Conservation (phyloP, 2,113 vertebrate genomes). For the Boulengeromyrus knoepffleri region DNA sequence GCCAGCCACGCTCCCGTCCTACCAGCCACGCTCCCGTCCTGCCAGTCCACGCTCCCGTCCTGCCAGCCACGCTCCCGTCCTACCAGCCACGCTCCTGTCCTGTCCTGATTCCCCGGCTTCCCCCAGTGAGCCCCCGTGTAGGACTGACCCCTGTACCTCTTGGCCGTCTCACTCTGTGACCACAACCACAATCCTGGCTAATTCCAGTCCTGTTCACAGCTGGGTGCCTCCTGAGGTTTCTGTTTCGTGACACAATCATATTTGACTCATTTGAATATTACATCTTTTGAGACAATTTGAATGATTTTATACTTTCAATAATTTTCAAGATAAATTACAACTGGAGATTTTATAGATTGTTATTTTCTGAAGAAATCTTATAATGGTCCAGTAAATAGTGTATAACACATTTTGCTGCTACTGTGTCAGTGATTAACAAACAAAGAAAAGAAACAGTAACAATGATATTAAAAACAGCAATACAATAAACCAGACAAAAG, state of each 20-base stretch:
- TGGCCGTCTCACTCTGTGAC: not conserved
- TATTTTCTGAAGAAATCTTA: not conserved
- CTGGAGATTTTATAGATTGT: not conserved
- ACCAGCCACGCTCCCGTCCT: not conserved
- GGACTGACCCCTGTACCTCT: not conserved
- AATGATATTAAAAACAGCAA: not conserved
- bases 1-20: no score
- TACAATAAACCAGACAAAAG: not conserved
- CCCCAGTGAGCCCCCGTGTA: not conserved
- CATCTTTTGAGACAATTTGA: not conserved
- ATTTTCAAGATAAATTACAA: not conserved
- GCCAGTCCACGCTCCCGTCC: not conserved
- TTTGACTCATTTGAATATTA: not conserved
- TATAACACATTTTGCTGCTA: not conserved
- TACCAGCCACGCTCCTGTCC: not conserved
- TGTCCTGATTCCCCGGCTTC: not conserved
- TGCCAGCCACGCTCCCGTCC: not conserved
- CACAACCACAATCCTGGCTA: not conserved
- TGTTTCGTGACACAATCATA: not conserved
- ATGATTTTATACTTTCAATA: not conserved
- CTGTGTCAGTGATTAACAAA: not conserved
- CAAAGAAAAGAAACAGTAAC: not conserved
- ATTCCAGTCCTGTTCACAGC: not conserved
- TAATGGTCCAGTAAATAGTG: not conserved
- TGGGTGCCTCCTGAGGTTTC: not conserved